Evolutionary conservation across 2,797 vertebrate genomes (phyloP).

Genomic region (Chromis chromis): DNA sequence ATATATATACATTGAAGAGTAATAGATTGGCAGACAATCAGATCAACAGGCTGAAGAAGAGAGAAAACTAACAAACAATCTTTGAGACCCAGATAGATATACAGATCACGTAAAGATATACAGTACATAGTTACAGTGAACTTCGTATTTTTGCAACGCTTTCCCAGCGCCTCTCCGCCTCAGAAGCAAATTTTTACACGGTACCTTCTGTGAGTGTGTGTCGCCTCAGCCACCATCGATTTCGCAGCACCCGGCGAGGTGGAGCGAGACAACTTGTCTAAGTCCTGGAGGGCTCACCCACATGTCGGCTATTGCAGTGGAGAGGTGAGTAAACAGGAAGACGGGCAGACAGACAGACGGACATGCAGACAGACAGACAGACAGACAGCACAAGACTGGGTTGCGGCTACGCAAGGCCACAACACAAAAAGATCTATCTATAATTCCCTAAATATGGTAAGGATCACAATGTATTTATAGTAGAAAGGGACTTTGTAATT

Average conservation of each 20-base stretch:
- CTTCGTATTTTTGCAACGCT: constrained; percentile 58
- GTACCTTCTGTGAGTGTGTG: constrained; percentile 50
- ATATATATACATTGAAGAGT: constrained; percentile 85
- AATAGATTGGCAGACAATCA: constrained; percentile 84
- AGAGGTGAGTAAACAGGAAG: constrained; percentile 75
- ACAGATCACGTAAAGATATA: constrained; percentile 81
- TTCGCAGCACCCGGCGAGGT: constrained; percentile 42
- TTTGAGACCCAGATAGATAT: constrained; percentile 82
- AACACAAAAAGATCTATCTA: constrained; percentile 81
- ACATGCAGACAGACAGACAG: constrained; percentile 65
- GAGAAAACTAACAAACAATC: constrained; percentile 80
- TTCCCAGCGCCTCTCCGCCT: constrained; percentile 56
- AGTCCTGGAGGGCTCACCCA: constrained; percentile 64
- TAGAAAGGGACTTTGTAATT: constrained; percentile 75
- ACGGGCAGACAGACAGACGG: constrained; percentile 65
- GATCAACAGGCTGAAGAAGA: constrained; percentile 82
- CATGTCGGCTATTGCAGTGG: constrained; percentile 72
- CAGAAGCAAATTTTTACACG: constrained; percentile 52
- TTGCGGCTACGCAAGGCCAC: constrained; percentile 65
- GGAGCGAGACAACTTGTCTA: constrained; percentile 43
- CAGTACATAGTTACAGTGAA: constrained; percentile 81
- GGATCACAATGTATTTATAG: constrained; percentile 80
- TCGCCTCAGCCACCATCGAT: constrained; percentile 52
- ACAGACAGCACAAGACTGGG: constrained; percentile 79
- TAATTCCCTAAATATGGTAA: constrained; percentile 80